Evolutionary conservation across 2,113 vertebrate genomes (phyloP).

Genomic region (Acanthisitta chloris): DNA sequence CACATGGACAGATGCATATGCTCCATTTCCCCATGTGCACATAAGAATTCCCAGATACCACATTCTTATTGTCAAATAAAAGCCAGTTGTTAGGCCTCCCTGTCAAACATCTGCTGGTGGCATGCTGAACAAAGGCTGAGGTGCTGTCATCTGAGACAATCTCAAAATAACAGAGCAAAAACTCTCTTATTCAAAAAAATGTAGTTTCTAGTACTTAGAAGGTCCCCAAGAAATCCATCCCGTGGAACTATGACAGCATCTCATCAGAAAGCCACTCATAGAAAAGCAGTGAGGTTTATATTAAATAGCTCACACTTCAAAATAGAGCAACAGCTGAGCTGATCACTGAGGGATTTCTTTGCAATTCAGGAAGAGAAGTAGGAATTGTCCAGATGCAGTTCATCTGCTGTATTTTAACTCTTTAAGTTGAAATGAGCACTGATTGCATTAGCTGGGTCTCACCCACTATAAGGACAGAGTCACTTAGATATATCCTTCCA

Average conservation of each 20-base stretch:
- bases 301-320: neutral
- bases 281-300: neutral
- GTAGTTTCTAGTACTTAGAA: accelerated
- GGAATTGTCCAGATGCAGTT: neutral
- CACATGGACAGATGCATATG: neutral
- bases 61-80: neutral
- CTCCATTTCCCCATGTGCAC: neutral
- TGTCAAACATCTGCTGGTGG: neutral
- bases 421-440: neutral
- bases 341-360: neutral
- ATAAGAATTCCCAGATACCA: neutral
- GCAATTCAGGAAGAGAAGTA: neutral
- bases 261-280: neutral
- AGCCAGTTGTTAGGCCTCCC: neutral
- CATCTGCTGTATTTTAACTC: neutral
- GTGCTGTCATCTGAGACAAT: neutral
- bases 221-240: neutral
- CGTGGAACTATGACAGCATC: neutral
- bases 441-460: neutral
- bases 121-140: neutral
- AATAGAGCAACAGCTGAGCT: neutral
- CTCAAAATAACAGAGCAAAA: neutral
- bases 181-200: neutral
- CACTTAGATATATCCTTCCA: neutral
- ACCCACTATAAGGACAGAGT: neutral